A percentile compares a stretch with the other conserved stretches of the same genome.
Evolutionary conservation across 2,113 vertebrate species (phyloP).

Genomic region (Mohoua ochrocephala): DNA sequence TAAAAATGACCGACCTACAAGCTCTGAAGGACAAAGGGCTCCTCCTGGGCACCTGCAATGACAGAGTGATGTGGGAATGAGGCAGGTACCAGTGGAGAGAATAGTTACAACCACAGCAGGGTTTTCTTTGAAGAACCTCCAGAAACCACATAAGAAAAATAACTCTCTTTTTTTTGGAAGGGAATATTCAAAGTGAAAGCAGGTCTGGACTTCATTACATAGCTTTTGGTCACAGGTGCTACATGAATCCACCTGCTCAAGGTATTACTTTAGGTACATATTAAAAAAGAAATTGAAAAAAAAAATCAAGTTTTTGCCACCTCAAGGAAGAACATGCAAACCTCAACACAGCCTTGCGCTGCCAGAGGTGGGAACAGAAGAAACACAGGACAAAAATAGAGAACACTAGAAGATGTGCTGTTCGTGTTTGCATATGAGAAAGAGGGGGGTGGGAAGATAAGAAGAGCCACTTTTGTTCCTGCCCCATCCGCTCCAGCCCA

Average conservation of each 20-base stretch:
- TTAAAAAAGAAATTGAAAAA: not conserved
- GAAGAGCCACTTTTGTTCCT: not conserved
- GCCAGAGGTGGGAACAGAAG: not conserved
- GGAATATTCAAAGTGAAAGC: not conserved
- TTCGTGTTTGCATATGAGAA: not conserved
- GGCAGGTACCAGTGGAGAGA: not conserved
- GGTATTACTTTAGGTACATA: not conserved
- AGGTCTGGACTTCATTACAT: not conserved
- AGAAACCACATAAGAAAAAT: slow-evolving; percentile 34
- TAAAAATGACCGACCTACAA: not conserved
- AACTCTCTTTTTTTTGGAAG: not conserved
- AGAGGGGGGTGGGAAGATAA: accelerated
- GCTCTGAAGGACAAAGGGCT: not conserved
- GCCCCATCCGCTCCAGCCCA: not conserved
- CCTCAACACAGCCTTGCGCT: not conserved
- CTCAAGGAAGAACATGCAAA: not conserved
- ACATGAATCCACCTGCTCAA: slow-evolving; percentile 12
- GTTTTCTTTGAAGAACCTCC: slow-evolving; percentile 37
- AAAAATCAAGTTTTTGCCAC: not conserved
- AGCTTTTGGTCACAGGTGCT: not conserved
- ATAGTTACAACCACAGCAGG: not conserved
- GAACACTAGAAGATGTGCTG: not conserved
- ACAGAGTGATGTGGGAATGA: not conserved
- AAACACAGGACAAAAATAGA: not conserved
- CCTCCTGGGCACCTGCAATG: not conserved